Evolutionary conservation across 1,140 invertebrate genomes (phyloP).

Genomic region (Lordiphosa clarofinis): DNA sequence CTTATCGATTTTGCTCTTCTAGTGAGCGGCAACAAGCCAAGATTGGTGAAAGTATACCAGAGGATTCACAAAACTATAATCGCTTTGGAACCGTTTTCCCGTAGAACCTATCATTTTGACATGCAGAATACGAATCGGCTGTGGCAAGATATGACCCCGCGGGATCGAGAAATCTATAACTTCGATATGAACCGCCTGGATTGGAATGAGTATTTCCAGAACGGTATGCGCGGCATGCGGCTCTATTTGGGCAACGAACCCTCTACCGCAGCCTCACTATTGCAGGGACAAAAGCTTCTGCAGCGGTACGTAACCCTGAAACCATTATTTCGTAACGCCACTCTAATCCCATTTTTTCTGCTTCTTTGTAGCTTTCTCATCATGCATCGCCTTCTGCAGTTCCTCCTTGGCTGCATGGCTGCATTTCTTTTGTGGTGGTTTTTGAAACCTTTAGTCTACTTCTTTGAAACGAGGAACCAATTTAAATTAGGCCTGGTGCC

Average conservation of each 20-base stretch:
- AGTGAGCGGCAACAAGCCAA: not conserved
- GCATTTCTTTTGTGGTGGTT: not conserved
- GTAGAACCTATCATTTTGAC: not conserved
- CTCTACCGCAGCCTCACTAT: not conserved
- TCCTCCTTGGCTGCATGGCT: not conserved
- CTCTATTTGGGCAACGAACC: conserved; percentile 2
- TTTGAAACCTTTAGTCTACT: no score
- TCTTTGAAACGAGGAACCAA: no score
- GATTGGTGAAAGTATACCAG: conserved; percentile 2
- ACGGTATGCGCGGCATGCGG: not conserved
- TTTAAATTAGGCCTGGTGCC: no score
- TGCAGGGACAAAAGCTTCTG: not conserved
- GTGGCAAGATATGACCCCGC: not conserved
- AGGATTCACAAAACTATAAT: not conserved
- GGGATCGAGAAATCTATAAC: not conserved
- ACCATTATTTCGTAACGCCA: not conserved
- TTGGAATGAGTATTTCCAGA: not conserved
- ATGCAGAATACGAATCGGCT: not conserved
- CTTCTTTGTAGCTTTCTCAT: not conserved
- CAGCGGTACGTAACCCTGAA: not conserved
- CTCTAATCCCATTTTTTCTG: no score
- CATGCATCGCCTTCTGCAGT: not conserved
- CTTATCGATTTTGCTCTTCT: not conserved
- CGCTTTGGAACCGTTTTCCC: not conserved
- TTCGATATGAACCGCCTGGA: not conserved